A percentile compares a stretch with the other conserved stretches of the same genome.
Conservation (phyloP, 2,888 invertebrate genomes). For the Poecilobothrus nobilitatus region DNA sequence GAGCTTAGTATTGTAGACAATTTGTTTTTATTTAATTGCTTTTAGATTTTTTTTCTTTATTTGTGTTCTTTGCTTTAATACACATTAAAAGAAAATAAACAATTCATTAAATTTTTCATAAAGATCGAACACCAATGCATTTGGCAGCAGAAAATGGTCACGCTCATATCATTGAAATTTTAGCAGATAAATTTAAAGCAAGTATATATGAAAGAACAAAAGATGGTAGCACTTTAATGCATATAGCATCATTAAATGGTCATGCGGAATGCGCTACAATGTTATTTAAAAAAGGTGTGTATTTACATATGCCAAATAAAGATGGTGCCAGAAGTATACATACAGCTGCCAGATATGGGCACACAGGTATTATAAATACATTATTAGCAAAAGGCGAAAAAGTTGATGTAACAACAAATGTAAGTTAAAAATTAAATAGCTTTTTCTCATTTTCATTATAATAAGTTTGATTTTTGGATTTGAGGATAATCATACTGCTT, state of each 20-base stretch:
- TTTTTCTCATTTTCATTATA: background rate
- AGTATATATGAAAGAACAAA: constrained; percentile 94
- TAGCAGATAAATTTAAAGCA: constrained; percentile 96
- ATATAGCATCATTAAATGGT: constrained; percentile 93
- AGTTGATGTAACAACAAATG: constrained; percentile 91
- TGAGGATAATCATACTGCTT: constrained; percentile 93
- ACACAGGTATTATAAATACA: constrained; percentile 94
- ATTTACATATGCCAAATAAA: constrained; percentile 98
- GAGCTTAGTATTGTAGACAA: too few relatives aligned
- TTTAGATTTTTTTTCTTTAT: too few relatives aligned
- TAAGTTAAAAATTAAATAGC: constrained; percentile 43
- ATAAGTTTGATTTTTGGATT: constrained; percentile 9
- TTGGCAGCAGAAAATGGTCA: constrained; percentile 96
- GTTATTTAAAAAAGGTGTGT: constrained; percentile 97
- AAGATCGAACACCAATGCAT: constrained; percentile 93
- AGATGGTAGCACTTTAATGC: constrained; percentile 97
- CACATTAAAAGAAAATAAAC: background rate
- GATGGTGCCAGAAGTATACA: constrained; percentile 92
- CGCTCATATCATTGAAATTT: constrained; percentile 86
- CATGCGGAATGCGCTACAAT: constrained; percentile 98
- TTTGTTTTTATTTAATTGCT: too few relatives aligned
- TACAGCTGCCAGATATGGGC: constrained; percentile 93
- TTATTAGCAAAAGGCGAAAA: constrained; percentile 92
- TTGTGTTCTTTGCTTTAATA: too few relatives aligned
- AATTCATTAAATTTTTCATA: background rate